Evolutionary conservation across 2,113 vertebrate genomes (phyloP).

Genomic region (Tetraodon nigroviridis): DNA sequence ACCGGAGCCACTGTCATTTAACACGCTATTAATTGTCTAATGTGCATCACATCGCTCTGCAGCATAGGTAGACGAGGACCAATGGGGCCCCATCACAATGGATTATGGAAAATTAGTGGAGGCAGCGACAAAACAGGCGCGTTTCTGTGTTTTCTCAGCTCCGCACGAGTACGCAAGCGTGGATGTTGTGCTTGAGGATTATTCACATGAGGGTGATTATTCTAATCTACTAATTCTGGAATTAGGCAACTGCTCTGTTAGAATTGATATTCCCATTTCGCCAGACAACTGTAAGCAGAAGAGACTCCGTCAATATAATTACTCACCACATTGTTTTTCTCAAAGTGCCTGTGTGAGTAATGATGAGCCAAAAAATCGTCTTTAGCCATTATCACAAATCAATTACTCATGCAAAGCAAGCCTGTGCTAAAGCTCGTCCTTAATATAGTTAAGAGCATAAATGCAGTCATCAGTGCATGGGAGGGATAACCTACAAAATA

Average conservation of each 20-base stretch:
- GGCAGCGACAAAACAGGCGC: conserved; percentile 46
- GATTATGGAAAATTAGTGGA: conserved; percentile 77
- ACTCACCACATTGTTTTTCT: conserved; percentile 67
- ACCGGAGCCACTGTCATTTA: conserved; percentile 94
- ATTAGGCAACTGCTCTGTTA: conserved; percentile 69
- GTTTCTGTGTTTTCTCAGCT: conserved; percentile 38
- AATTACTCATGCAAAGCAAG: conserved; percentile 65
- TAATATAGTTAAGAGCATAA: conserved; percentile 49
- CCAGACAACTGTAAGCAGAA: conserved; percentile 61
- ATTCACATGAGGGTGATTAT: conserved; percentile 72
- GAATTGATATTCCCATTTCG: conserved; percentile 62
- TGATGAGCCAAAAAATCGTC: conserved; percentile 65
- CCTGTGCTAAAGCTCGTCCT: conserved; percentile 50
- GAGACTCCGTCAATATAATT: conserved; percentile 66
- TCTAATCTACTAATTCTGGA: conserved; percentile 71
- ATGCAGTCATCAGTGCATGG: conserved; percentile 47
- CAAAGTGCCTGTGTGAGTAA: conserved; percentile 63
- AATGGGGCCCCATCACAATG: conserved; percentile 77
- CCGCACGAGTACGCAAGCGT: conserved; percentile 49
- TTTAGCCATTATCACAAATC: conserved; percentile 67
- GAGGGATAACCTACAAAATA: conserved; percentile 55
- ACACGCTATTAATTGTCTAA: conserved; percentile 98
- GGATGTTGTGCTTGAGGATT: conserved; percentile 62
- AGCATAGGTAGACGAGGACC: conserved; percentile 82
- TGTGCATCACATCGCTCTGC: conserved; percentile 80